Conservation (phyloP, 2,113 vertebrate species). For the Tringa solitaria region DNA sequence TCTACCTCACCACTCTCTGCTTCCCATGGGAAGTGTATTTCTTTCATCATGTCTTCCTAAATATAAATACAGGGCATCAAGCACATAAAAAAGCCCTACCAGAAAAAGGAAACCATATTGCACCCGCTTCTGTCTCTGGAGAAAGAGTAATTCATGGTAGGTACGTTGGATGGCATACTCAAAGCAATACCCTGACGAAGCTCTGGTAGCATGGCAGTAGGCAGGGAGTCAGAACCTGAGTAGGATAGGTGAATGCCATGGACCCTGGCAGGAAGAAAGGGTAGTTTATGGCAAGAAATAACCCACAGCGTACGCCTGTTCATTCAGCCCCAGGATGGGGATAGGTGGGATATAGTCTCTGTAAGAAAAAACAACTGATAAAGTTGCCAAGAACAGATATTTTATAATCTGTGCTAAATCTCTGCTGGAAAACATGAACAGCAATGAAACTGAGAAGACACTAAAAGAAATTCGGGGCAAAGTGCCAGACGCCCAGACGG, state of each 20-base stretch:
- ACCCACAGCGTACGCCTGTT: neutral
- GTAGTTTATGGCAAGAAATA: slow-evolving; percentile 38
- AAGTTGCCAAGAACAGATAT: slow-evolving; percentile 84
- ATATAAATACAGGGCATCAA: neutral
- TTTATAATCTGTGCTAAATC: slow-evolving; percentile 85
- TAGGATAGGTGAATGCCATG: neutral
- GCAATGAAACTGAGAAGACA: slow-evolving; percentile 85
- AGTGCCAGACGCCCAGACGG: slow-evolving; percentile 85
- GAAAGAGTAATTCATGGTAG: neutral
- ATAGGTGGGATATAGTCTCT: slow-evolving; percentile 67
- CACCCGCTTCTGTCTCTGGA: neutral
- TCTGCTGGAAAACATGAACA: slow-evolving; percentile 86
- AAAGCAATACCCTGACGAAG: fast-evolving
- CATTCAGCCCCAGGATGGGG: slow-evolving; percentile 32
- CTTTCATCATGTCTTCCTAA: neutral
- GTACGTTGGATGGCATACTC: neutral
- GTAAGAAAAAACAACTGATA: slow-evolving; percentile 70
- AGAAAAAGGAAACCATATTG: neutral
- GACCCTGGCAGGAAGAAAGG: neutral
- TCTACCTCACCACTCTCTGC: neutral
- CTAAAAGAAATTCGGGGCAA: slow-evolving; percentile 86
- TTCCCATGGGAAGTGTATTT: neutral
- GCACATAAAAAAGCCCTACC: neutral
- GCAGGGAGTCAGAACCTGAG: neutral
- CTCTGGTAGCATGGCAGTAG: neutral